These are phyloP conservation scores for Herpetotheres cachinnans DNA, from an alignment of 2,113 vertebrate genomes.

Conservation along the genomic window DNA sequence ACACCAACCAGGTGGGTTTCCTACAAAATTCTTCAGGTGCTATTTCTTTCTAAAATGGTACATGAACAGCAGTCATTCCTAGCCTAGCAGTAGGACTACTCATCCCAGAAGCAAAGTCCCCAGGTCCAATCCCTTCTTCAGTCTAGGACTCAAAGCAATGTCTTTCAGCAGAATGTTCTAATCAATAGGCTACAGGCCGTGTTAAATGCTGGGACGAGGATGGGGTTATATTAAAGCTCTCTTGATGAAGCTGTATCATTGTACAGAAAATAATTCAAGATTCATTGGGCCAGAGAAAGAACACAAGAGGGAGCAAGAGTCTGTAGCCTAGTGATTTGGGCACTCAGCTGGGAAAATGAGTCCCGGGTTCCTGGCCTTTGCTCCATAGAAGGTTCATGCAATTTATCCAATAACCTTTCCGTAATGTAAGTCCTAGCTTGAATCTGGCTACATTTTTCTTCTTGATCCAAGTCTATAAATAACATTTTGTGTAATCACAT, in stretches of 20 bases:
- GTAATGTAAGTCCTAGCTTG: neutral
- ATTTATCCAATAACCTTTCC: neutral
- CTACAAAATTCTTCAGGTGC: neutral
- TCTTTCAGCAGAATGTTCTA: neutral
- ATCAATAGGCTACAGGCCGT: neutral
- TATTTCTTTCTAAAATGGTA: neutral
- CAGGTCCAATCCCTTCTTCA: neutral
- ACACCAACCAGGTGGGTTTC: neutral
- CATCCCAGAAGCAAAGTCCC: neutral
- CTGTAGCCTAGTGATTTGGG: constrained; percentile 59
- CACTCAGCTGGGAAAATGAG: constrained; percentile 21
- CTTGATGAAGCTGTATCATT: neutral
- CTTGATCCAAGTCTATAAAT: neutral
- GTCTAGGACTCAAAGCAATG: neutral
- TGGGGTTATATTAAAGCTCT: neutral
- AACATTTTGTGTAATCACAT: neutral
- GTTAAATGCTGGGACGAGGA: neutral
- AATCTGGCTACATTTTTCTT: neutral
- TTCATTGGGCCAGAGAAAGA: constrained; percentile 54
- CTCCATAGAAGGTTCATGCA: neutral
- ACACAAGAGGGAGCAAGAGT: constrained; percentile 62
- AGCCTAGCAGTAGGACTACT: neutral
- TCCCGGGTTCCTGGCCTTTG: neutral
- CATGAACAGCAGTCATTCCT: neutral
- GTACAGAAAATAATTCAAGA: constrained; percentile 29